Conservation (phyloP, 1,140 invertebrate genomes). For the Potamilus streckersoni region DNA sequence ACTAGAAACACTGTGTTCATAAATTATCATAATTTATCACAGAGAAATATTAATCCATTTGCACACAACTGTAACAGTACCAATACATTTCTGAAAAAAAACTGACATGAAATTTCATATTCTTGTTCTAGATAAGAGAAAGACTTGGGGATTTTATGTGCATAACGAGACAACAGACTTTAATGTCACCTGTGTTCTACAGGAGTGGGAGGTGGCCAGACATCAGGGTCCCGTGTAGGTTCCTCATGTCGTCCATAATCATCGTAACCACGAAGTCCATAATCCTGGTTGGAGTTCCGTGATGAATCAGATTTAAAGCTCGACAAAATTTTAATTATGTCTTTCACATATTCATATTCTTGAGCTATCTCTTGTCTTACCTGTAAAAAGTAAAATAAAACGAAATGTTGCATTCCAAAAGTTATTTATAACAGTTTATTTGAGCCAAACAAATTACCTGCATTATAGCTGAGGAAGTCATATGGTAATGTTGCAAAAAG, state of each 20-base stretch:
- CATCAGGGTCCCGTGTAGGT: constrained; percentile 75
- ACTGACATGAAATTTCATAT: too few species aligned
- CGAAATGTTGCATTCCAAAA: neutral
- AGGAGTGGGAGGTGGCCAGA: constrained; percentile 90
- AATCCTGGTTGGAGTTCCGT: constrained; percentile 30
- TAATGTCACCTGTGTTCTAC: constrained; percentile 77
- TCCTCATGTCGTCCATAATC: constrained; percentile 71
- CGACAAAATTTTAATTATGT: constrained; percentile 78
- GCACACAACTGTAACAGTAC: too few species aligned
- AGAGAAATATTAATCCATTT: too few species aligned
- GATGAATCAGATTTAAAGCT: constrained; percentile 72
- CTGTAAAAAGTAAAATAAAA: constrained; percentile 67
- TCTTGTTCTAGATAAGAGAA: too few species aligned
- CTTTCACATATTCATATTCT: constrained; percentile 93
- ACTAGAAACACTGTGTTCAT: too few species aligned
- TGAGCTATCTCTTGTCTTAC: constrained; percentile 88
- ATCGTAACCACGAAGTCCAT: constrained; percentile 36
- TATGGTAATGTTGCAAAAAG: too few species aligned
- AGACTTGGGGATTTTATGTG: too few species aligned
- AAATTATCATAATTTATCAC: too few species aligned
- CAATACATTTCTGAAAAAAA: too few species aligned
- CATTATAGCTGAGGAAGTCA: too few species aligned
- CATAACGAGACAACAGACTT: neutral
- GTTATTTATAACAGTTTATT: neutral
- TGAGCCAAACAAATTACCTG: neutral